These are phyloP conservation scores for Anoncus sp. DNA, from an alignment of 2,888 invertebrate species.

Conservation along the genomic window DNA sequence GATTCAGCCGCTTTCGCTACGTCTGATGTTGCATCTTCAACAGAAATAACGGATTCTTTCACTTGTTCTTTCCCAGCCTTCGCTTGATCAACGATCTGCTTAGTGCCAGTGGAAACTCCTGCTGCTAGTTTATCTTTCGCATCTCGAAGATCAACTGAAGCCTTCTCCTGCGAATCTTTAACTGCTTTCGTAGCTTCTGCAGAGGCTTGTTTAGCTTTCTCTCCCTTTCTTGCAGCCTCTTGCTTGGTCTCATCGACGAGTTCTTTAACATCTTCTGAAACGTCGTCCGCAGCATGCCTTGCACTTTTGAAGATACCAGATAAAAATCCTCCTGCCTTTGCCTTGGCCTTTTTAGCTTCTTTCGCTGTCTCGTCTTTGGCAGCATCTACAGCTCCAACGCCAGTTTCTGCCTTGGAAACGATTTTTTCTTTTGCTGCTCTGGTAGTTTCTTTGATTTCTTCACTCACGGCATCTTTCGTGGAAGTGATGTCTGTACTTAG, in stretches of 20 bases:
- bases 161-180: slow-evolving; percentile 32
- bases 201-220: slow-evolving; percentile 30
- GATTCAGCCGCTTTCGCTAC: slow-evolving; percentile 42
- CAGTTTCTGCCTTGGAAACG: slow-evolving; percentile 23
- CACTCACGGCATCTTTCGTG: slow-evolving; percentile 58
- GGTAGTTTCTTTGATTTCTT: slow-evolving; percentile 33
- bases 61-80: slow-evolving; percentile 12
- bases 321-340: slow-evolving; percentile 78
- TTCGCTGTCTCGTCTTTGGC: slow-evolving; percentile 55
- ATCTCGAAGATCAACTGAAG: slow-evolving; percentile 40
- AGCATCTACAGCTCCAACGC: slow-evolving; percentile 17
- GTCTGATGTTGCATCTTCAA: slow-evolving; percentile 32
- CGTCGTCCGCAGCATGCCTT: slow-evolving; percentile 43
- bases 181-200: slow-evolving; percentile 52
- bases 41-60: slow-evolving; percentile 4
- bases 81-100: slow-evolving; percentile 51
- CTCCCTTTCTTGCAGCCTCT: slow-evolving; percentile 57
- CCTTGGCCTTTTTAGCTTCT: slow-evolving; percentile 82
- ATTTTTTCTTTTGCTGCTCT: slow-evolving; percentile 48
- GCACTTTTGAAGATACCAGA: slow-evolving; percentile 51
- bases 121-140: slow-evolving; percentile 53
- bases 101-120: slow-evolving; percentile 15
- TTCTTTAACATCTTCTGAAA: slow-evolving; percentile 49
- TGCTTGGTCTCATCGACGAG: slow-evolving; percentile 21
- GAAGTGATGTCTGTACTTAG: slow-evolving; percentile 27